phyloP scores from a whole-genome alignment of 2,113 vertebrate genomes.

The Dipodomys stephensi region DNA sequence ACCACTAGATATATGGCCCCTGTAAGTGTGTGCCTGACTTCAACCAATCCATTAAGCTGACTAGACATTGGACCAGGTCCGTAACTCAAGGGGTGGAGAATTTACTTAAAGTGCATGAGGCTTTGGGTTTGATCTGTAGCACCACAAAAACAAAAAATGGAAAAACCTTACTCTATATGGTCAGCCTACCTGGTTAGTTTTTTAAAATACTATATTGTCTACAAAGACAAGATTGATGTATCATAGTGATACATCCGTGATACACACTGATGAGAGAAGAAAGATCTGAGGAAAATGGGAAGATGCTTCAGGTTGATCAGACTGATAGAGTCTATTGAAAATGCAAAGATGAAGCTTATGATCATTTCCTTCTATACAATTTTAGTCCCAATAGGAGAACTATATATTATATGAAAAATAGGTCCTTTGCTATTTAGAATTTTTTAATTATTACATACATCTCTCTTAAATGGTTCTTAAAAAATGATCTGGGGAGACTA shows the following conservation, averaged over 20 bases:
- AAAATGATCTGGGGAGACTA: not conserved
- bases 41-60: not conserved
- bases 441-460: not conserved
- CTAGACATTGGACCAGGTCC: not conserved
- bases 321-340: not conserved
- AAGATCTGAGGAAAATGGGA: constrained; percentile 7
- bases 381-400: not conserved
- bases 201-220: not conserved
- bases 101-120: not conserved
- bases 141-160: not conserved
- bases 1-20: not conserved
- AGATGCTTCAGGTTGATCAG: constrained; percentile 11
- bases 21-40: not conserved
- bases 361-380: not conserved
- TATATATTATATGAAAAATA: not conserved
- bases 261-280: not conserved
- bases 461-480: not conserved
- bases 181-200: not conserved
- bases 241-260: not conserved
- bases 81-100: not conserved
- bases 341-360: not conserved
- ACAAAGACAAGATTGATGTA: not conserved
- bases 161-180: not conserved
- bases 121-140: not conserved
- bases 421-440: not conserved